Evolutionary conservation across 2,113 vertebrate species (phyloP), one percentile per base, ranked within the genome.

Genomic region (Nannobrachium achirus): DNA sequence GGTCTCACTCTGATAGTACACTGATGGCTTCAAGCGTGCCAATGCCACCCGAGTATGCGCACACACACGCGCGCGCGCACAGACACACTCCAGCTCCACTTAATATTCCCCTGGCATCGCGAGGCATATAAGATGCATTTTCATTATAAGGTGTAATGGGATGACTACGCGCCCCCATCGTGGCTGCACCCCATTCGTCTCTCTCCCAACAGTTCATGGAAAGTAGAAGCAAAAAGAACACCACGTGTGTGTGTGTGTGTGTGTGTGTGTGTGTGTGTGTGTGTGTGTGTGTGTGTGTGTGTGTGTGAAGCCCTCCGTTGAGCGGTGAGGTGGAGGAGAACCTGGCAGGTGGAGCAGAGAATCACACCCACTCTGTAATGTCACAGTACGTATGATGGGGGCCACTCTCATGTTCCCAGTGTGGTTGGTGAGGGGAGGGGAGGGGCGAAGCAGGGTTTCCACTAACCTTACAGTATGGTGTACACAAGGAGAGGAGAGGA

Each of bases 341-440:
- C 6, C 41, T 60, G 57, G 16, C 57, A 60, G 57, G 16, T 60
- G 57, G 9, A 45, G 40, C 13, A 15, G 40, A 11, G 57, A 60
- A 44, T 45, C 41, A 44, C 57, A 60, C 40, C 41, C 41, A 60
- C 57, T 45, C 15, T 13, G 14, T 45, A 44, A 60, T 18, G 13
- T 45, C 18, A 45, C 15, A 16, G 10, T 20, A 45, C 25, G 25
- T 33, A 33, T 5, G 25, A 1, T 33, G 25, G 3, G 25, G 25
- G 25, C 25, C 25, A 5, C 55, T 8, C 6, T 48, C 45, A 48
- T 56, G 41, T 16, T 41, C n/a, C 2, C 16, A 6, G 38, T 15
- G 7, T 15, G 56, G 55, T 40, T n/a, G n/a, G n/a, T n/a, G n/a
- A n/a, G n/a, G n/a, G n/a, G n/a, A n/a, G n/a, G n/a, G n/a, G n/a